Evolutionary conservation across 2,888 invertebrate species (phyloP).

Genomic region (Apoderus coryli): DNA sequence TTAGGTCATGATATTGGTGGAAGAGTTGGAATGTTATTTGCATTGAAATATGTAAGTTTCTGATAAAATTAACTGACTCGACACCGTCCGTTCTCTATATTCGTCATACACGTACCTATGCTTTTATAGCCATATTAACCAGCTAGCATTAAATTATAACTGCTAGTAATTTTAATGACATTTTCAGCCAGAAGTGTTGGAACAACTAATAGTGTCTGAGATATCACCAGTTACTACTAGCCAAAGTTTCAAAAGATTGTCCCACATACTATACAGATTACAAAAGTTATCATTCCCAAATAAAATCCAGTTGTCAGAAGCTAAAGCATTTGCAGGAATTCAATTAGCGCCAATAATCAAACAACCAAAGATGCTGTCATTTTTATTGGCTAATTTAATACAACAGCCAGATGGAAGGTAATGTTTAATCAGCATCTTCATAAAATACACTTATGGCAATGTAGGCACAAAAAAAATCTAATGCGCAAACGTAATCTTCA

Average conservation of each 20-base stretch:
- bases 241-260: conserved; percentile 46
- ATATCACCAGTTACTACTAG: conserved; percentile 52
- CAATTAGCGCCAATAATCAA: conserved; percentile 44
- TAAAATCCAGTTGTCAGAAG: conserved; percentile 51
- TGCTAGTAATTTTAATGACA: conserved; percentile 4
- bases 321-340: conserved; percentile 48
- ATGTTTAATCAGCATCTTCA: conserved; percentile 7
- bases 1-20: conserved; percentile 96
- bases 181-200: conserved; percentile 43
- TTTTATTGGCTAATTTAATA: conserved; percentile 76
- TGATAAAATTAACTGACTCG: not conserved
- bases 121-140: too few relatives aligned
- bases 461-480: not conserved
- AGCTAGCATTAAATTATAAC: conserved; percentile 3
- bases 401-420: conserved; percentile 28
- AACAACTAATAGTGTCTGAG: conserved; percentile 56
- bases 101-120: not conserved
- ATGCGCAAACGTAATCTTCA: too few relatives aligned
- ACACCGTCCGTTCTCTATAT: not conserved
- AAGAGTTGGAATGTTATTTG: conserved; percentile 73
- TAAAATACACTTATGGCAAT: too few relatives aligned
- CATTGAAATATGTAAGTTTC: conserved; percentile 49
- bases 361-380: conserved; percentile 49
- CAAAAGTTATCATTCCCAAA: conserved; percentile 41
- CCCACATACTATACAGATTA: conserved; percentile 52